Evolutionary conservation across 2,113 vertebrate genomes (phyloP), one percentile per base, ranked within the genome.

Genomic region (Anguilla rostrata): DNA sequence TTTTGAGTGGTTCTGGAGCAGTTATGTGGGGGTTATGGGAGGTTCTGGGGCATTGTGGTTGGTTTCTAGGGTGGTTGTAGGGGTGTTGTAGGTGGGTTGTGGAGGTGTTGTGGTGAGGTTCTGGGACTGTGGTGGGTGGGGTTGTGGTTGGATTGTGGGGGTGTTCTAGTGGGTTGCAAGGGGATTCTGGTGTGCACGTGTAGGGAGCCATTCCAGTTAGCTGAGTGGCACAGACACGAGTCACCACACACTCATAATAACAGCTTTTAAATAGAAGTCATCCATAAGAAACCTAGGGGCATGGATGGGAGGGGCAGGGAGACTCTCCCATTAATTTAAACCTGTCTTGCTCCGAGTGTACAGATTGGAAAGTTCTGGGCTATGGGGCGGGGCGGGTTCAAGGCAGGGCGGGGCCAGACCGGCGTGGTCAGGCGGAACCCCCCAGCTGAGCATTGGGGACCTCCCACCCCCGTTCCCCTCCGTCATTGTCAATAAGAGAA

Each of bases 401-500:
- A 11, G 12, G 49, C 49, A 14, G 49, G 49, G 49, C 92, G 87
- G 89, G 49, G 88, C 90, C 87, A 89, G 88, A 90, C 90, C 90
- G 88, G 87, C 80, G 92, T 93, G 93, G 93, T 93, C 93, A 94
- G 93, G 89, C 95, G 91, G 92, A 93, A 92, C 95, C 88, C 86
- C 88, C 92, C 88, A 91, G 88, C 94, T 93, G 94, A 94, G 95
- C 93, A 90, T 92, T 92, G n/a, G 92, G 93, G 87, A 88, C 87
- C 89, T 90, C 91, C 92, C 95, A 91, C 90, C 90, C 91, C 92
- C 95, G 91, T 94, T 91, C 94, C 94, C 94, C 96, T 98, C 96
- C 96, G 97, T 99, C 98, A 98, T 94, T 99, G 98, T 99, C 98
- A 98, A 96, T 96, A 97, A 96, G 94, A 82, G 91, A 95, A 96